Conservation (phyloP, 2,113 vertebrate genomes). For the Datnioides undecimradiatus region DNA sequence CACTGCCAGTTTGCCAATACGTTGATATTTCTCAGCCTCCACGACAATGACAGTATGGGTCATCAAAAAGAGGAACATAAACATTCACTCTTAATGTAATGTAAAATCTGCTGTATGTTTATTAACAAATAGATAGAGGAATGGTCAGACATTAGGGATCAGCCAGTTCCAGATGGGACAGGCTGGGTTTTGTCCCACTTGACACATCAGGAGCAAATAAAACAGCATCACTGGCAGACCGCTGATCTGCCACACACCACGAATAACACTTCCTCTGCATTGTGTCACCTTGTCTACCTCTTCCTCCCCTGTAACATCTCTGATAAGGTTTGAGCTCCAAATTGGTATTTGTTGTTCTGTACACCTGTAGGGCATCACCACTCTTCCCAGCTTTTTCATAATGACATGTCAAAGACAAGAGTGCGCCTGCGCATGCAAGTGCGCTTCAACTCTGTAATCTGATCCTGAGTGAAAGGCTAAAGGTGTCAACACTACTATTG, state of each 20-base stretch:
- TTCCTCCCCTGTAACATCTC: neutral
- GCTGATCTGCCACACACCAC: neutral
- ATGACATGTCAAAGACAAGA: neutral
- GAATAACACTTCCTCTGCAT: neutral
- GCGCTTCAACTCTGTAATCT: neutral
- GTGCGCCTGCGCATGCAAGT: neutral
- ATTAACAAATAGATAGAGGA: conserved; percentile 8
- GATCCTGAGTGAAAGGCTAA: conserved; percentile 17
- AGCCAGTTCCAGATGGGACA: neutral
- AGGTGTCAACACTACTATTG: conserved; percentile 37
- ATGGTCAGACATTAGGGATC: neutral
- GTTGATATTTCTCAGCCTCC: neutral
- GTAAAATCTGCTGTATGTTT: conserved; percentile 16
- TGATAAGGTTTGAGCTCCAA: neutral
- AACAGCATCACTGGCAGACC: conserved; percentile 7
- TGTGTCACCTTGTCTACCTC: neutral
- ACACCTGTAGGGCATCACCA: neutral
- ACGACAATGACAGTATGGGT: neutral
- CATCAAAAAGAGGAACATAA: neutral
- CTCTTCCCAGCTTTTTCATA: neutral
- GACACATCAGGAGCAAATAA: neutral
- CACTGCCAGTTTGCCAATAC: neutral
- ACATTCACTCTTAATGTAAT: neutral
- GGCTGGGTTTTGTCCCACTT: neutral
- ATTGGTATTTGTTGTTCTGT: neutral